A percentile compares a stretch with the other conserved stretches of the same genome.
Conservation (phyloP, 2,888 invertebrate species). For the Harpagoxenus sublaevis region DNA sequence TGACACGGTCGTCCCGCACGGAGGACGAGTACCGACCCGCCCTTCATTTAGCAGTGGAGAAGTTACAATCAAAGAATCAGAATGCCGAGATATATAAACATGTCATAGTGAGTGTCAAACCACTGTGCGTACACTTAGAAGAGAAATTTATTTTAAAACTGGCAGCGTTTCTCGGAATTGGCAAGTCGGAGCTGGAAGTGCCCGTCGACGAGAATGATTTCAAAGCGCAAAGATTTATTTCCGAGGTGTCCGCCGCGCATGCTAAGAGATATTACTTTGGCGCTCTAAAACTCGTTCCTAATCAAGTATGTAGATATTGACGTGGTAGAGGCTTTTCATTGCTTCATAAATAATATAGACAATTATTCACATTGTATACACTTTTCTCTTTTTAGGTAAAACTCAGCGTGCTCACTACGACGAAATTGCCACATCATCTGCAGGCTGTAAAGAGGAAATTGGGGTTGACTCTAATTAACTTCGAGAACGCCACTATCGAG, state of each 20-base stretch:
- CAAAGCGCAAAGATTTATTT: constrained; percentile 93
- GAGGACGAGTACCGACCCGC: constrained; percentile 90
- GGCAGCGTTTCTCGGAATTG: constrained; percentile 89
- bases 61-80: constrained; percentile 89
- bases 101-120: constrained; percentile 93
- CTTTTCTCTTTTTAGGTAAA: constrained; percentile 89
- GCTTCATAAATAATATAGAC: background rate
- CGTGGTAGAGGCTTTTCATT: background rate
- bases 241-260: constrained; percentile 93
- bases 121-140: constrained; percentile 95
- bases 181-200: constrained; percentile 88
- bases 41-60: constrained; percentile 93
- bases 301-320: constrained; percentile 88
- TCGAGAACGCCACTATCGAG: constrained; percentile 98
- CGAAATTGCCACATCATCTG: constrained; percentile 93
- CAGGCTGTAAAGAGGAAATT: constrained; percentile 93
- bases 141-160: constrained; percentile 93
- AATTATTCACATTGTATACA: background rate
- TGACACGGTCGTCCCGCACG: constrained; percentile 87
- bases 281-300: constrained; percentile 92
- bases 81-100: constrained; percentile 97
- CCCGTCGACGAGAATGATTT: constrained; percentile 92
- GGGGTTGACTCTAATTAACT: constrained; percentile 96
- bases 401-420: constrained; percentile 95
- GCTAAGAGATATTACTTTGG: constrained; percentile 96